Evolutionary conservation across 2,113 vertebrate genomes (phyloP).

Genomic region (western clawed frog (Xenopus tropicalis)): UCB_Xtro_10.0 CM004450.2:63278501-63279000

Average conservation of each 20-base stretch:
- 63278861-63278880: not conserved
- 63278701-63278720: not conserved
- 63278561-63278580: not conserved
- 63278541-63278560: no score
- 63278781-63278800: not conserved
- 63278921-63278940: not conserved
- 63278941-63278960: not conserved
- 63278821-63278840: conserved; percentile 3
- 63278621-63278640: conserved; percentile 2
- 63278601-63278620: not conserved
- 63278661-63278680: conserved; percentile 3
- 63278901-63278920: not conserved
- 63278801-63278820: not conserved
- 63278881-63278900: not conserved
- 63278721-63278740: conserved; percentile 7
- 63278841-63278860: not conserved
- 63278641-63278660: not conserved
- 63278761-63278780: not conserved
- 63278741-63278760: conserved; percentile 9
- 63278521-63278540: not conserved
- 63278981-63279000: no score
- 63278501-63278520: no score
- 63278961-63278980: no score
- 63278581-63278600: not conserved
- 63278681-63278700: not conserved